Conservation (phyloP, 2,113 vertebrate species). For the Opisthocomus hoazin region DNA sequence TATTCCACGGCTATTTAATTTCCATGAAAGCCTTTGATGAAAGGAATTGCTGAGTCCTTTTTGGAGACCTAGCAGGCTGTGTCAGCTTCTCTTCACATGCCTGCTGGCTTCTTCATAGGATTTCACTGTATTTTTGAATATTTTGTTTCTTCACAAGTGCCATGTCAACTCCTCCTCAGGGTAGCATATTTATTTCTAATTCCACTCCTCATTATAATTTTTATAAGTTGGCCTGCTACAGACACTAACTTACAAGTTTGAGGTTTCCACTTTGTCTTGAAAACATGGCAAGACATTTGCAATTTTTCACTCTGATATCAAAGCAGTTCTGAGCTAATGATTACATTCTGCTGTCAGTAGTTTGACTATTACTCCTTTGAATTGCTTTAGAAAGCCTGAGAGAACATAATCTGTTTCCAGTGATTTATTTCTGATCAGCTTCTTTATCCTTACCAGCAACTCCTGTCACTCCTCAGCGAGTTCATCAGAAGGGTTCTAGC, state of each 20-base stretch:
- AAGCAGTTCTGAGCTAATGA: not conserved
- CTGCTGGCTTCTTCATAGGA: constrained; percentile 1
- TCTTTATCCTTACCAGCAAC: not conserved
- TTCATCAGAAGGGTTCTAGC: not conserved
- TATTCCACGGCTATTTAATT: not conserved
- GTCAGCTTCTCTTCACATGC: not conserved
- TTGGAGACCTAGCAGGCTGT: not conserved
- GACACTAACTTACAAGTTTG: not conserved
- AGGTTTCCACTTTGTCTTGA: not conserved
- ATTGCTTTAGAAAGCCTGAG: not conserved
- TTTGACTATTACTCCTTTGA: not conserved
- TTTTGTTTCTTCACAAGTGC: not conserved
- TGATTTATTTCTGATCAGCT: not conserved
- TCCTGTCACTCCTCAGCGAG: not conserved
- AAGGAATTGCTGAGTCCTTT: not conserved
- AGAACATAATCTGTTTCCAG: not conserved
- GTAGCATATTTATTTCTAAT: not conserved
- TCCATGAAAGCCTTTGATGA: not conserved
- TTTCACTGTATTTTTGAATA: not conserved
- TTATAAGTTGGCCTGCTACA: not conserved
- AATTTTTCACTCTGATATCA: not conserved
- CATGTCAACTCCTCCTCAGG: not conserved
- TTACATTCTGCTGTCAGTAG: not conserved
- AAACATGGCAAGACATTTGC: not conserved
- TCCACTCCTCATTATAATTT: not conserved